A percentile compares a stretch with the other conserved stretches of the same genome.
Evolutionary conservation across 2,113 vertebrate genomes (phyloP).

Genomic region (Noctilio leporinus): DNA sequence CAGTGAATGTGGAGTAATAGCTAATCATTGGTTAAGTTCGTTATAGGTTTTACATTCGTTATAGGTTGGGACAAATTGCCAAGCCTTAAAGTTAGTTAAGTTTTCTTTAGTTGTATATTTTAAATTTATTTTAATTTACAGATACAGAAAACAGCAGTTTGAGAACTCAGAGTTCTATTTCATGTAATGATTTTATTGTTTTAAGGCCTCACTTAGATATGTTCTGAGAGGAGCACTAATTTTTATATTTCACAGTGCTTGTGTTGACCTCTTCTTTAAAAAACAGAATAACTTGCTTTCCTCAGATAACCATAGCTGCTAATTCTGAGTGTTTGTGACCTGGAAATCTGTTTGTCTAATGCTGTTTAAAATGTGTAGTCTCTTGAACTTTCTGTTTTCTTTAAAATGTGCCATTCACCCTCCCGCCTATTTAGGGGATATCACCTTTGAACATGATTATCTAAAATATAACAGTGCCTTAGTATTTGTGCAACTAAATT

Average conservation of each 20-base stretch:
- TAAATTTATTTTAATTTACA: not conserved
- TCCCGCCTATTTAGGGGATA: not conserved
- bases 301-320: not conserved
- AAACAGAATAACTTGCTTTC: not conserved
- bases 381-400: too few species aligned
- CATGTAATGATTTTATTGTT: not conserved
- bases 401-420: not conserved
- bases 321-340: slow-evolving; percentile 13
- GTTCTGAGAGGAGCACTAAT: not conserved
- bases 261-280: not conserved
- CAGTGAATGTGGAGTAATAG: not conserved
- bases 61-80: not conserved
- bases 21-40: not conserved
- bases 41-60: not conserved
- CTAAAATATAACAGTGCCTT: not conserved
- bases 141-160: not conserved
- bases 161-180: not conserved
- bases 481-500: not conserved
- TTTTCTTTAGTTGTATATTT: slow-evolving; percentile 18
- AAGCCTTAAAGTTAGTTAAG: too few species aligned
- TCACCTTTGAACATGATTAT: not conserved
- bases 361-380: too few species aligned
- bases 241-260: not conserved
- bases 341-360: not conserved
- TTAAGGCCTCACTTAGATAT: not conserved